Evolutionary conservation across 2,113 vertebrate species (phyloP).

Genomic region (Ailuropoda melanoleuca): DNA sequence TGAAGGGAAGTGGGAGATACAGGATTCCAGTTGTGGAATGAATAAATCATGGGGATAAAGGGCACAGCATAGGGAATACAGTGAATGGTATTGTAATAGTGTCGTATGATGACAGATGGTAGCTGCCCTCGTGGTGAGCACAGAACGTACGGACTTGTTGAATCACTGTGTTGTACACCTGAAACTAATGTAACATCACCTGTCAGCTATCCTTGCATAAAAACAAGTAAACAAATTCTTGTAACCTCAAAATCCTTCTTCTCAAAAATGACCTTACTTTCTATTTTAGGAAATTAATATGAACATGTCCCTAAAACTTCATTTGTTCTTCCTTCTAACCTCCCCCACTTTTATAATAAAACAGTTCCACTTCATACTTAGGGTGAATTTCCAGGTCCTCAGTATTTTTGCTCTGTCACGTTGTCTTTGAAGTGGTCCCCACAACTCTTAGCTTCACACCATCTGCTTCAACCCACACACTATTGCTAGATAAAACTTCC

Average conservation of each 20-base stretch:
- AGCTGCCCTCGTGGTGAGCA: background rate
- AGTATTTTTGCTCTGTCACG: background rate
- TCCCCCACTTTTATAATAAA: background rate
- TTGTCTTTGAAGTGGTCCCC: background rate
- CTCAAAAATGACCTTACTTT: background rate
- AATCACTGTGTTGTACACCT: background rate
- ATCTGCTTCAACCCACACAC: background rate
- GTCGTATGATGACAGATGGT: background rate
- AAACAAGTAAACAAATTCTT: background rate
- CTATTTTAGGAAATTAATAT: background rate
- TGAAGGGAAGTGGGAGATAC: background rate
- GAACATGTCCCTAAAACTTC: background rate
- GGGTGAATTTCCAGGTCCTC: background rate
- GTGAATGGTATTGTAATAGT: background rate
- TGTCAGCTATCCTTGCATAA: background rate
- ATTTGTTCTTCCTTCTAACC: background rate
- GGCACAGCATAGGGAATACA: background rate
- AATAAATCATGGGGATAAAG: background rate
- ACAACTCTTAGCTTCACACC: background rate
- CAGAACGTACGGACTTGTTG: background rate
- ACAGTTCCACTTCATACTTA: background rate
- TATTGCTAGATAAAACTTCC: background rate
- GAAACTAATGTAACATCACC: background rate
- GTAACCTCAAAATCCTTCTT: background rate
- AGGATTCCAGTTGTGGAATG: background rate